These are phyloP conservation scores for Cossypha caffra DNA, from an alignment of 2,797 vertebrate genomes.

Conservation along the genomic window DNA sequence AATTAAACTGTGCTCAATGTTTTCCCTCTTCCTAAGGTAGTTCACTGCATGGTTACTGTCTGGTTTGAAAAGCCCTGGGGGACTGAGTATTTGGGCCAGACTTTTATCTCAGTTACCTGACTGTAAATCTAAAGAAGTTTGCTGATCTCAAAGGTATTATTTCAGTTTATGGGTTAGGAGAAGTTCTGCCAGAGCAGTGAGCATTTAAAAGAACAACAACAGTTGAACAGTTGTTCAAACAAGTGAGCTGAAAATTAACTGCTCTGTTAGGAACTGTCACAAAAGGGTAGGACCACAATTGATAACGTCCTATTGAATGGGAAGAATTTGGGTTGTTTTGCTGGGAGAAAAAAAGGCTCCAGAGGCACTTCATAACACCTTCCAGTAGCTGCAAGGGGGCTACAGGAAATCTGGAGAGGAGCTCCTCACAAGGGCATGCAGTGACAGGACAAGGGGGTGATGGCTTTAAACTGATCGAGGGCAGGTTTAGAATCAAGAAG, in stretches of 20 bases:
- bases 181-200: neutral
- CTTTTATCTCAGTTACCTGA: conserved; percentile 15
- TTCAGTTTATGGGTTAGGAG: neutral
- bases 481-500: neutral
- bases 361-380: neutral
- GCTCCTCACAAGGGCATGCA: neutral
- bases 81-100: neutral
- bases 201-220: neutral
- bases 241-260: neutral
- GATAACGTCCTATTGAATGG: neutral
- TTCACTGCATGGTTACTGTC: neutral
- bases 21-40: neutral
- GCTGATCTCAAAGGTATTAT: conserved; percentile 31
- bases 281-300: neutral
- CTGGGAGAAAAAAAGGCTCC: neutral
- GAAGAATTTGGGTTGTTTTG: neutral
- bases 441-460: neutral
- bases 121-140: conserved; percentile 11
- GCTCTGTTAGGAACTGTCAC: neutral
- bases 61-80: neutral
- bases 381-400: no score
- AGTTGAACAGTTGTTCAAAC: neutral
- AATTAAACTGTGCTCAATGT: neutral
- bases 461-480: neutral
- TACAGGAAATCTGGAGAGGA: neutral